Percentiles rank a stretch among this genome's conserved stretches.
phyloP scores from a whole-genome alignment of 2,888 invertebrate species.

The Caenorhabditis virilis region DNA sequence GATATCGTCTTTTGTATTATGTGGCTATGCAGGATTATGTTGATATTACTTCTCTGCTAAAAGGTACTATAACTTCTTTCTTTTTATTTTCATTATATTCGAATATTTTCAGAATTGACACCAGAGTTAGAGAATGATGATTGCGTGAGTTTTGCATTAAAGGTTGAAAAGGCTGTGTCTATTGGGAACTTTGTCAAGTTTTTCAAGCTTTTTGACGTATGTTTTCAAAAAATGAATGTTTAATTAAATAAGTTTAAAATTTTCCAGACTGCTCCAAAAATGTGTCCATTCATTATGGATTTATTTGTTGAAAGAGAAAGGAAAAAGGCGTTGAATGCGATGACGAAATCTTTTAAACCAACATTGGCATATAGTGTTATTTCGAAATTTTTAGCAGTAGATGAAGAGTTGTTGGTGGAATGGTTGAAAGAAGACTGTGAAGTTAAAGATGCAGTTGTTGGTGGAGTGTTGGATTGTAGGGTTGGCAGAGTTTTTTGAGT shows the following conservation, averaged over 20 bases:
- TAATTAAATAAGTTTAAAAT: not conserved
- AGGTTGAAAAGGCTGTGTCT: conserved; percentile 89
- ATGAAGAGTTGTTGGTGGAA: conserved; percentile 80
- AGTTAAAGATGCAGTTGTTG: conserved; percentile 59
- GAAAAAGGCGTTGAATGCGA: conserved; percentile 85
- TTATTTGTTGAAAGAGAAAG: conserved; percentile 96
- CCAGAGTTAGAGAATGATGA: conserved; percentile 62
- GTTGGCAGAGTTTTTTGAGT: conserved; percentile 13
- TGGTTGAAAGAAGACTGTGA: conserved; percentile 82
- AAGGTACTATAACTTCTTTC: too few species aligned
- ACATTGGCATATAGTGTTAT: conserved; percentile 85
- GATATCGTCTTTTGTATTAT: conserved; percentile 93
- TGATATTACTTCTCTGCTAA: conserved; percentile 91
- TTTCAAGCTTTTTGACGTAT: conserved; percentile 81
- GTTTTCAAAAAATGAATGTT: not conserved
- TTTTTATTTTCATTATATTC: not conserved
- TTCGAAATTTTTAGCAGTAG: conserved; percentile 85
- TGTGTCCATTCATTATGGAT: conserved; percentile 95
- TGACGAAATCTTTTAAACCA: conserved; percentile 94
- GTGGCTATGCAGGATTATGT: conserved; percentile 95
- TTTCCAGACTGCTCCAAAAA: conserved; percentile 80
- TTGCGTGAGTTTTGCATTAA: conserved; percentile 75
- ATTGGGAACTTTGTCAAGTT: conserved; percentile 88
- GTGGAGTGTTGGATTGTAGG: conserved; percentile 36
- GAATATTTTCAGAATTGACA: conserved; percentile 34